phyloP scores from a whole-genome alignment of 2,797 vertebrate species.

The Rhinella marina region DNA sequence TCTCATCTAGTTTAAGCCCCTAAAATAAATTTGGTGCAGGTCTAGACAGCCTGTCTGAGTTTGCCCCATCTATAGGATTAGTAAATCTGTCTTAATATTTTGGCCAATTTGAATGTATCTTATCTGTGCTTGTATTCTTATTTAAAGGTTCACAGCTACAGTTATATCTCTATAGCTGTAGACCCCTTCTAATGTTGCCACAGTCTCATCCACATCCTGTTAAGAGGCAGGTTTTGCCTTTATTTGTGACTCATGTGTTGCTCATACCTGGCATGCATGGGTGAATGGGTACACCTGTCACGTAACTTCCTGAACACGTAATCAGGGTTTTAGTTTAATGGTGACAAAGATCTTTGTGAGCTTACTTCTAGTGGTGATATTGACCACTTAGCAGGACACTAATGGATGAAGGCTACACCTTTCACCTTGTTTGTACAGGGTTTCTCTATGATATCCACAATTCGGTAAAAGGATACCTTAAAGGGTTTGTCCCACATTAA shows the following conservation, averaged over 20 bases:
- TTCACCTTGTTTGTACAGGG: no score
- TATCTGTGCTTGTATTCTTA: neutral
- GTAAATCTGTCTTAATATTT: no score
- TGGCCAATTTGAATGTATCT: no score
- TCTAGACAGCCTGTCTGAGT: no score
- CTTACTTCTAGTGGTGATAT: neutral
- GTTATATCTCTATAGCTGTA: neutral
- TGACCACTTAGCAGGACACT: neutral
- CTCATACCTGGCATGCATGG: neutral
- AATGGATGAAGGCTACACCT: no score
- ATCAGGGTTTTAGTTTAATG: neutral
- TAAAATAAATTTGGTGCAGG: no score
- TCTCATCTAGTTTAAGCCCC: no score
- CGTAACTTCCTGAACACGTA: neutral
- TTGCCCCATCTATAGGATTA: no score
- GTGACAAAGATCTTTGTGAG: neutral
- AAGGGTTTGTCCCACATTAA: no score
- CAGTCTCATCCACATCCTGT: conserved; percentile 7
- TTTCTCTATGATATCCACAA: no score
- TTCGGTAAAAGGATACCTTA: no score
- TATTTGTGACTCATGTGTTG: conserved; percentile 2
- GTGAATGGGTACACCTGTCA: neutral
- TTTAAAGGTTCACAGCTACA: neutral
- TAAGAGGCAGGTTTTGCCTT: neutral
- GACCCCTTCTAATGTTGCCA: neutral